Base-by-base conservation (phyloP, 1,140 invertebrate genomes). In the Ooceraea biroi region DNA sequence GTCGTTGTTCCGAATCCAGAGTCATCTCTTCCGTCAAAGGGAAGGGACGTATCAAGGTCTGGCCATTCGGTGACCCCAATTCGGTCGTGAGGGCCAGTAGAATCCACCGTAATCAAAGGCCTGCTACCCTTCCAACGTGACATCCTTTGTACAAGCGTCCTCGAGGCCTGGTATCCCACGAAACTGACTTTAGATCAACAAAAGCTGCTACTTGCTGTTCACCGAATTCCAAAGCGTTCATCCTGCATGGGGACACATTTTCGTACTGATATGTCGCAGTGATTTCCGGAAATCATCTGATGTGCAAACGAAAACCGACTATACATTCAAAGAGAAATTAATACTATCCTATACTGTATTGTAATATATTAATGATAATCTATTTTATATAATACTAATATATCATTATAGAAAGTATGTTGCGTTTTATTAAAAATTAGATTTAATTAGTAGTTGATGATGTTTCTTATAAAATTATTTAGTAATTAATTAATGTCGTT, bases 141-240 rank as follows among this genome's bases (percentile, higher is more conserved):
- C 65, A 80, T 80, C 76, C 76, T 80, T 80, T 80, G 22, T 71
- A 69, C 36, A 71, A 80, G 65, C 65, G n/a, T 80, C 1, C 65
- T 80, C 36, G 22, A 57, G 8, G 11, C 14, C 44, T 7, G 58
- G 8, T 25, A 55, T 57, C 60, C 50, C 50, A 57, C 65, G 65
- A 78, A 78, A 78, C 61, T 77, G 74, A 80, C 76, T 80, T 80
- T 69, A 71, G 17, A 77, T 69, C 65, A 80, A 66, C 74, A 77
- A 77, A 66, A 77, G 30, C 74, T n/a, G n/a, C n/a, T n/a, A n/a
- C n/a, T n/a, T n/a, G n/a, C n/a, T 8, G 12, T 52, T 55, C 48
- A 41, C 17, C 19, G 14, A 55, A 66, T 66, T 77, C 19, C 60
- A 17, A 2, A 66, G 30, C 19, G 60, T 19, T 66, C 12, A 17